These are phyloP conservation scores for Synanthedon formicaeformis DNA, from an alignment of 2,888 invertebrate species.

Conservation along the genomic window DNA sequence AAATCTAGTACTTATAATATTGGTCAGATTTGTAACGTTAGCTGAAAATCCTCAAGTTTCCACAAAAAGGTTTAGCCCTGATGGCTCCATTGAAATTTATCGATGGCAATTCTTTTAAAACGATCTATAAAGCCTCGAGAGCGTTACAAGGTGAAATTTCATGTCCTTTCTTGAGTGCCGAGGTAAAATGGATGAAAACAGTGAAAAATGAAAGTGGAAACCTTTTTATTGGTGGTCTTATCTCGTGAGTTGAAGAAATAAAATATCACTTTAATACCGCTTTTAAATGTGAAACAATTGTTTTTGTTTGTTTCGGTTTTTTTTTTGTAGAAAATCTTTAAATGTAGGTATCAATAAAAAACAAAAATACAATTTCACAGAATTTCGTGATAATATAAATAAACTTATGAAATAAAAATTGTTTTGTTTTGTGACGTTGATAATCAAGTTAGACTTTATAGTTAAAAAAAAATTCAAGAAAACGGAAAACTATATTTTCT, in stretches of 20 bases:
- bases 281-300: background rate
- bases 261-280: slow-evolving; percentile 1
- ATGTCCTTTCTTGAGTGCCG: background rate
- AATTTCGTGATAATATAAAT: too few species aligned
- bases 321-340: too few species aligned
- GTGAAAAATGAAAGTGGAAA: slow-evolving; percentile 1
- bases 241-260: too few species aligned
- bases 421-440: too few species aligned
- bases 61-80: slow-evolving; percentile 17
- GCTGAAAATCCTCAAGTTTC: slow-evolving; percentile 15
- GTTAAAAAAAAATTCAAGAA: too few species aligned
- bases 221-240: slow-evolving; percentile 1
- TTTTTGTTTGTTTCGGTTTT: too few species aligned
- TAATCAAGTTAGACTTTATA: too few species aligned
- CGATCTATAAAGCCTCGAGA: slow-evolving; percentile 23
- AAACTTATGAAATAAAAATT: too few species aligned
- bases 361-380: too few species aligned
- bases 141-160: slow-evolving; percentile 22
- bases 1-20: slow-evolving; percentile 1
- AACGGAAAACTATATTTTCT: too few species aligned
- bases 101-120: slow-evolving; percentile 32
- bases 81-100: slow-evolving; percentile 31
- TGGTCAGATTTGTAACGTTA: slow-evolving; percentile 11
- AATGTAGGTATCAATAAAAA: too few species aligned
- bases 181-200: background rate